A percentile compares a stretch with the other conserved stretches of the same genome.
phyloP scores from a whole-genome alignment of 1,140 invertebrate genomes.

The Brachionus koreanus region DNA sequence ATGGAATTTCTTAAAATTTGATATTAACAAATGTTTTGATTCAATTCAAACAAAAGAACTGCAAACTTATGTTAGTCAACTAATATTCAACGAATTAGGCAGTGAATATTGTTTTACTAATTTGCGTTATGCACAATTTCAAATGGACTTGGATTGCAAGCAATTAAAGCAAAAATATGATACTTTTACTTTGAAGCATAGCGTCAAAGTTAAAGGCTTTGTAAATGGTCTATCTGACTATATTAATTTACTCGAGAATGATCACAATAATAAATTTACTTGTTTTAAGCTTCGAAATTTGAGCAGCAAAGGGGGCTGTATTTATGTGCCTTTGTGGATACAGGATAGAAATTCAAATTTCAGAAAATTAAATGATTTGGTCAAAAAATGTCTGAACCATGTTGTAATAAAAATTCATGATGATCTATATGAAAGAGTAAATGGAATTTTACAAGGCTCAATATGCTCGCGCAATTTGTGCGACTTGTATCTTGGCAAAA shows the following conservation, averaged over 20 bases:
- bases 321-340: constrained; percentile 32
- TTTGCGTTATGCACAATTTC: not conserved
- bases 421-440: constrained; percentile 33
- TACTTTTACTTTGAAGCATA: not conserved
- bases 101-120: not conserved
- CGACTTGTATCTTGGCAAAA: constrained; percentile 30
- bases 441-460: constrained; percentile 28
- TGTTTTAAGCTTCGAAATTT: not conserved
- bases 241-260: constrained; percentile 13
- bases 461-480: constrained; percentile 24
- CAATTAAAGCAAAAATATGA: constrained; percentile 31
- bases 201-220: not conserved
- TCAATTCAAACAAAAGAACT: constrained; percentile 37
- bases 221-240: constrained; percentile 10
- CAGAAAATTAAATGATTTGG: constrained; percentile 24
- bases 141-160: constrained; percentile 21
- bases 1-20: constrained; percentile 44
- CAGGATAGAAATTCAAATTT: constrained; percentile 29
- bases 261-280: not conserved
- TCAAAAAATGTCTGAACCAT: constrained; percentile 40
- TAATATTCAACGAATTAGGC: constrained; percentile 7
- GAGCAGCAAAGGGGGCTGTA: not conserved
- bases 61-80: not conserved
- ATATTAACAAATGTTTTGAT: constrained; percentile 37
- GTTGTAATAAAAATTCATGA: constrained; percentile 35